Base-by-base conservation (phyloP, 2,888 invertebrate species). In the Drosophila glabriapex region DNA sequence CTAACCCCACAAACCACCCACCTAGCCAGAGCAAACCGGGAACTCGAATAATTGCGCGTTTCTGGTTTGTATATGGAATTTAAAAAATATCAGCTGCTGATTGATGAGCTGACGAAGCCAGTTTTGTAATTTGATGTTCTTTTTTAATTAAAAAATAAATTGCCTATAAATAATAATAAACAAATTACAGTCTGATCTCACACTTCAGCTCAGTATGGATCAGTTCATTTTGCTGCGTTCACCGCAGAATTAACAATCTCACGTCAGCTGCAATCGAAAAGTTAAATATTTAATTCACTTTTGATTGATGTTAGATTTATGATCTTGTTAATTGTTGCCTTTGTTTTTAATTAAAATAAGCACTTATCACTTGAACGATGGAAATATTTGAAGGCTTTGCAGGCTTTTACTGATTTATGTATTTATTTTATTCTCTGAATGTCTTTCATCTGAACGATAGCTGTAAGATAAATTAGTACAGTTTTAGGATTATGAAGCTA, bases 21-120 rank as follows among this genome's bases (percentile, higher is more conserved):
- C 62, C 50, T 43, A 14, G 37, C 28, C 16, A 7, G 19, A 9
- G n/a, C 19, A 14, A 37, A 63, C 14, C 25, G 64, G 63, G 61
- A 67, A 53, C 64, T 74, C 49, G 46, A 64, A 70, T 83, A 85
- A 85, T 85, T 88, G 73, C 74, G 80, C 65, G 77, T 69, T 78
- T 78, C 70, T 88, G 85, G 83, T 89, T 86, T 85, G 89, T 83
- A 80, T 88, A 78, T 82, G 83, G 83, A 77, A 85, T 74, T 69
- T 67, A 22, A 71, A 82, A 78, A 68, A 67, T 68, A 85, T 73
- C 72, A 78, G 65, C 83, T 72, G 87, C 69, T 83, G 78, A 78
- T 82, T 82, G 82, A 82, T 82, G 78, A 78, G 76, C 75, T 76
- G 59, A 53, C 81, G 49, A 61, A 68, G 71, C 64, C 55, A 53